A percentile compares a stretch with the other conserved stretches of the same genome.
Evolutionary conservation across 2,113 vertebrate species (phyloP).

Genomic region (Centrocercus urophasianus): DNA sequence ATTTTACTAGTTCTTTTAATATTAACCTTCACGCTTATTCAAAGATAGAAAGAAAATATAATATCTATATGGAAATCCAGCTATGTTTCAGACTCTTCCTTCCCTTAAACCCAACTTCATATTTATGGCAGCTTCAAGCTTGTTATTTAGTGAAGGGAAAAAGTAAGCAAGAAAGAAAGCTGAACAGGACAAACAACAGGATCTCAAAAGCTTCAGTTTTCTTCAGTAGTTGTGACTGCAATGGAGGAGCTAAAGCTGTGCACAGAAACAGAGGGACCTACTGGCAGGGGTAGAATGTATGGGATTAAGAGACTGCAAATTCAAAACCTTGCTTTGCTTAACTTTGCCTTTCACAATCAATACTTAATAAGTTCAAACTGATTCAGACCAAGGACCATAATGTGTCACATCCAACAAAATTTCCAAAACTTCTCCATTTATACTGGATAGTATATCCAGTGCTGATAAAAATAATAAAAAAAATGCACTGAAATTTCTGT

Average conservation of each 20-base stretch:
- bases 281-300: not conserved
- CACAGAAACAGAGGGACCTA: not conserved
- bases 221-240: not conserved
- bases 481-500: not conserved
- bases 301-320: not conserved
- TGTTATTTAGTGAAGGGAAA: slow-evolving; percentile 26
- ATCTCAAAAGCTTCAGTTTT: not conserved
- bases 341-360: not conserved
- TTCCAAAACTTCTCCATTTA: not conserved
- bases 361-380: not conserved
- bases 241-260: not conserved
- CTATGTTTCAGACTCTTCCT: slow-evolving; percentile 41
- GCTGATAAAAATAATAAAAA: not conserved
- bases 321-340: not conserved
- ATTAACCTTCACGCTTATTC: slow-evolving; percentile 66
- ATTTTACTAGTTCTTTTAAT: slow-evolving; percentile 63
- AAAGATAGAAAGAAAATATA: slow-evolving; percentile 73
- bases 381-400: not conserved
- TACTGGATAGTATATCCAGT: not conserved
- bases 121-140: slow-evolving; percentile 21
- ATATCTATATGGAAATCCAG: slow-evolving; percentile 69
- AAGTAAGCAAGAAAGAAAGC: not conserved
- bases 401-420: not conserved
- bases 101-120: slow-evolving; percentile 29
- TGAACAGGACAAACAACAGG: not conserved